Evolutionary conservation across 2,888 invertebrate genomes (phyloP), one percentile per base, ranked within the genome.

Genomic region (Elgonia sp.): DNA sequence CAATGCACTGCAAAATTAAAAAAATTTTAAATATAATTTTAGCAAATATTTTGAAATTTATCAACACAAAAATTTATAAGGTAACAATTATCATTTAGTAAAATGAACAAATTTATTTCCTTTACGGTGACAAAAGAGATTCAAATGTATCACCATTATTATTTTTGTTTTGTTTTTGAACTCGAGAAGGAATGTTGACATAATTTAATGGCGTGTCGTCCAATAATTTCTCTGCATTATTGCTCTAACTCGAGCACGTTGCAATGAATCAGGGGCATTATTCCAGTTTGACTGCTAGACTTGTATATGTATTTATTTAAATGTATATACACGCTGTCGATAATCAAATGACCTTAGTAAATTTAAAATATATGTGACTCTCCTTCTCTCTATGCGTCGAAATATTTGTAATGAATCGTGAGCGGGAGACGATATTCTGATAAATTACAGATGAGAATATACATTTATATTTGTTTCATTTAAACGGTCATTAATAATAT

Each of bases 181-280:
- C 62, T 9, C 69, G 21, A n/a, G 57, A 55, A 55, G 72, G 77
- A 84, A 84, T 84, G 77, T 77, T 63, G 84, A 57, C 65, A 72
- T 84, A 79, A 84, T 84, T 79, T 79, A 79, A 77, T 57, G 57
- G 62, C 84, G 46, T 55, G 63, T 42, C 84, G 79, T 55, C 72
- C 57, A 84, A 73, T 84, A 79, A 79, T 84, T 84, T 84, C 84
- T 84, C 50, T 73, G 75, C 69, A 53, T 80, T 75, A 85, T 80
- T 80, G 62, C 69, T 85, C 62, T 69, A 73, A 85, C 80, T 80
- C 80, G n/a, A 85, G 69, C 67, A 72, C 69, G 60, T 73, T 85
- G 50, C 80, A 75, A 75, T 85, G 85, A 77, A 77, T 77, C 84
- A 77, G 84, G 76, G 72, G 60, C 75, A 72, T 79, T 79, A 57